A percentile compares a stretch with the other conserved stretches of the same genome.
Evolutionary conservation across 1,140 invertebrate species (phyloP).

Genomic region (Lepidurus apus): DNA sequence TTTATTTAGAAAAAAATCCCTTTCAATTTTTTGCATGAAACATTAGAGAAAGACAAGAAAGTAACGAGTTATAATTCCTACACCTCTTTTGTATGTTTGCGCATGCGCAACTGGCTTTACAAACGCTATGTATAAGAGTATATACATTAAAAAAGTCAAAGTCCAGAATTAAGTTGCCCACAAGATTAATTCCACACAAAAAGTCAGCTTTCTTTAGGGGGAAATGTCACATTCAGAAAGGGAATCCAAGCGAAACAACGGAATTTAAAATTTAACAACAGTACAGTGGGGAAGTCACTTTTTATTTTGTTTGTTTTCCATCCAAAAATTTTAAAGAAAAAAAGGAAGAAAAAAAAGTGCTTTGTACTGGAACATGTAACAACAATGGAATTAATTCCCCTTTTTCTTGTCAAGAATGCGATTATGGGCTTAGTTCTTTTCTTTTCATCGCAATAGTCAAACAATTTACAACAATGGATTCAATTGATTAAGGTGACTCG

Average conservation of each 20-base stretch:
- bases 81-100: background rate
- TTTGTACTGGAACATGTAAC: conserved; percentile 22
- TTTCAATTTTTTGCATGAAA: background rate
- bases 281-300: background rate
- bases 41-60: background rate
- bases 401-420: background rate
- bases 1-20: background rate
- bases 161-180: conserved; percentile 2
- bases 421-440: background rate
- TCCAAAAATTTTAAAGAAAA: background rate
- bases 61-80: background rate
- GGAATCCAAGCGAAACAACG: background rate
- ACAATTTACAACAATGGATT: conserved; percentile 9
- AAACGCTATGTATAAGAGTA: conserved; percentile 22
- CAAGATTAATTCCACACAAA: background rate
- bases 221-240: background rate
- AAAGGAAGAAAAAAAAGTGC: background rate
- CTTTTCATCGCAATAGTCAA: background rate
- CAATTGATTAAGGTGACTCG: conserved; percentile 12
- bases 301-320: background rate
- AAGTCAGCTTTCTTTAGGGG: background rate
- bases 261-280: too few species aligned
- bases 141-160: conserved; percentile 13
- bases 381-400: background rate
- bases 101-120: background rate